Base-by-base conservation (phyloP, 2,888 invertebrate genomes). In the Cataglyphis rosenhaueri region DNA sequence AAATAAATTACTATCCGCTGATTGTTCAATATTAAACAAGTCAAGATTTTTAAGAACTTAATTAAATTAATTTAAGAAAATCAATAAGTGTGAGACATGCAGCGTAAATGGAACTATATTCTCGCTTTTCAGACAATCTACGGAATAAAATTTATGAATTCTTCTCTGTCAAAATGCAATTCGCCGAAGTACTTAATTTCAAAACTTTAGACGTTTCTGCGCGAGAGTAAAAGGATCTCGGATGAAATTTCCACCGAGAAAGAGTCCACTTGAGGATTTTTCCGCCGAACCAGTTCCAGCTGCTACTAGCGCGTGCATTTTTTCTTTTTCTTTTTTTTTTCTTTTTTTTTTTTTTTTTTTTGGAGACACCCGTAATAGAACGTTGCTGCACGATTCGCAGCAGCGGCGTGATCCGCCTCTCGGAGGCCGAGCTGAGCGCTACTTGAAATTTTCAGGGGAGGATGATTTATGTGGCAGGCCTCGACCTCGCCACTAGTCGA, bases 391-490 rank as follows among this genome's bases (percentile, higher is more conserved):
- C 84, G 82, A 73, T 82, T 48, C 44, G 18, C 70, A 76, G 75
- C 75, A 18, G 79, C 81, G 84, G 76, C 70, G 79, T 73, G 76
- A 44, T 57, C 78, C 62, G 74, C 38, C 83, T 84, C 84, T 71
- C 61, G 65, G 35, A 59, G 66, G 82, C 74, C 35, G 66, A 83
- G 83, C 86, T 44, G 61, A 84, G 82, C 87, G 85, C 89, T 91
- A 91, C 91, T 90, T 90, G 89, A 90, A 91, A 91, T 91, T 91
- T 92, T 92, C 89, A 88, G 88, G 88, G 89, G 85, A 88, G 88
- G 89, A 92, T 92, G 92, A 93, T 92, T 92, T 92, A 92, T 91
- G 92, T 88, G 90, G 71, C 87, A 90, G 89, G 86, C 88, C 88
- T 89, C 89, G 91, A 92, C 90, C 90, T 87, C 86, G 88, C 87